Percentiles rank a stretch among this genome's conserved stretches.
Evolutionary conservation across 2,888 invertebrate genomes (phyloP).

Genomic region (Orgyia antiqua): DNA sequence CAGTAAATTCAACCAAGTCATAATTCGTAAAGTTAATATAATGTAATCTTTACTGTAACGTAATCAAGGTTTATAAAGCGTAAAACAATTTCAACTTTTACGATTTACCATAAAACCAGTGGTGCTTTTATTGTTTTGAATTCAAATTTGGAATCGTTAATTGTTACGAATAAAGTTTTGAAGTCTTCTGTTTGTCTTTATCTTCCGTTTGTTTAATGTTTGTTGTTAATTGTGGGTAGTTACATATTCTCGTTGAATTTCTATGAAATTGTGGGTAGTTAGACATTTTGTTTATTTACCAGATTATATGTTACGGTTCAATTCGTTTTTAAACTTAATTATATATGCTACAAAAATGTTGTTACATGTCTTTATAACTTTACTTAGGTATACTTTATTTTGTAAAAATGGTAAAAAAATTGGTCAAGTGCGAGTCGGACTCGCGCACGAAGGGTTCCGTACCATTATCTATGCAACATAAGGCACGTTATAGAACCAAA

Average conservation of each 20-base stretch:
- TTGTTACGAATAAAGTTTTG: constrained; percentile 14
- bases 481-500: too few relatives aligned
- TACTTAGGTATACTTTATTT: too few relatives aligned
- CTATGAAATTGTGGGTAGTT: neutral
- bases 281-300: too few relatives aligned
- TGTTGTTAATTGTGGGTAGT: neutral
- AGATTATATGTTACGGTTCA: too few relatives aligned
- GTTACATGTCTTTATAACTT: too few relatives aligned
- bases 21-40: constrained; percentile 1
- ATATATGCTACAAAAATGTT: too few relatives aligned
- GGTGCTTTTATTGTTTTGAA: constrained; percentile 24
- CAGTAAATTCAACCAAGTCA: too few relatives aligned
- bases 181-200: constrained; percentile 5
- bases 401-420: too few relatives aligned
- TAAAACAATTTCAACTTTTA: constrained; percentile 40
- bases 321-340: too few relatives aligned
- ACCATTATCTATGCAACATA: too few relatives aligned
- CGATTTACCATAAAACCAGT: constrained; percentile 25
- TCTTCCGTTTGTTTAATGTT: neutral
- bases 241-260: neutral
- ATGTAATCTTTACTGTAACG: constrained; percentile 19
- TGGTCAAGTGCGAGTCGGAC: too few relatives aligned
- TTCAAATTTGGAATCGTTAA: constrained; percentile 21
- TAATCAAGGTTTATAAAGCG: constrained; percentile 37
- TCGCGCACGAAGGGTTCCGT: too few relatives aligned